Evolutionary conservation across 2,888 invertebrate species (phyloP).

Genomic region (Raillietiella orientalis): DNA sequence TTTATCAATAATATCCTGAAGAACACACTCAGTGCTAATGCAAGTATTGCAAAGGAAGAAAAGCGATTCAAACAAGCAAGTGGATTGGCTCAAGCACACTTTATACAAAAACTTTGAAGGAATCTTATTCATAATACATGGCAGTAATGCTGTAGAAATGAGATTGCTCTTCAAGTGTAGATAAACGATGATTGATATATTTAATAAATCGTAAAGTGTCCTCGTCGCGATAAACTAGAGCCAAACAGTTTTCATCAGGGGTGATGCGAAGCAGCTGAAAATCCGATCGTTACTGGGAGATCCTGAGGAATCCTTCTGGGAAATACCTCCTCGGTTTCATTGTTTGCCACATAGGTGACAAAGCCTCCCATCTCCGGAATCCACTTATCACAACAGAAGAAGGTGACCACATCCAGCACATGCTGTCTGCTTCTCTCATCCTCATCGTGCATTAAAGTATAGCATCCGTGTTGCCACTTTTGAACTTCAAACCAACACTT

Average conservation of each 20-base stretch:
- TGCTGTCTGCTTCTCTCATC: conserved; percentile 9
- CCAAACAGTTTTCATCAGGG: conserved; percentile 15
- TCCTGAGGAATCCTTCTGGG: conserved; percentile 2
- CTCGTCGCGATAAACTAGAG: conserved; percentile 15
- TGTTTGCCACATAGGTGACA: conserved; percentile 16
- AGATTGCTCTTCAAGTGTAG: too few species aligned
- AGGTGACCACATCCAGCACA: conserved; percentile 15
- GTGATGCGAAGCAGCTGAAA: conserved; percentile 15
- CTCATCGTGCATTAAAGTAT: conserved; percentile 26
- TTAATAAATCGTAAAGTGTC: conserved; percentile 17
- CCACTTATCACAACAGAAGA: conserved; percentile 14
- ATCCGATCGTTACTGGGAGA: too few species aligned
- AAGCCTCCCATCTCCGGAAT: conserved; percentile 14
- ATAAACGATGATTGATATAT: conserved; percentile 16
- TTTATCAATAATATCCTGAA: too few species aligned
- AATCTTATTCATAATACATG: too few species aligned
- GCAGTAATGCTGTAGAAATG: too few species aligned
- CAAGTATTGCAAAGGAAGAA: too few species aligned
- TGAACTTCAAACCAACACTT: conserved; percentile 30
- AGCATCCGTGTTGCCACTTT: conserved; percentile 40
- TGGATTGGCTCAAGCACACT: too few species aligned
- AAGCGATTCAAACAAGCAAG: too few species aligned
- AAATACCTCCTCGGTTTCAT: conserved; percentile 16
- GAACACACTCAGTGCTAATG: too few species aligned
- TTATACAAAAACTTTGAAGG: too few species aligned